Conservation (phyloP, 64 coral and sea anemone species). For the Montipora efflorescens region DNA sequence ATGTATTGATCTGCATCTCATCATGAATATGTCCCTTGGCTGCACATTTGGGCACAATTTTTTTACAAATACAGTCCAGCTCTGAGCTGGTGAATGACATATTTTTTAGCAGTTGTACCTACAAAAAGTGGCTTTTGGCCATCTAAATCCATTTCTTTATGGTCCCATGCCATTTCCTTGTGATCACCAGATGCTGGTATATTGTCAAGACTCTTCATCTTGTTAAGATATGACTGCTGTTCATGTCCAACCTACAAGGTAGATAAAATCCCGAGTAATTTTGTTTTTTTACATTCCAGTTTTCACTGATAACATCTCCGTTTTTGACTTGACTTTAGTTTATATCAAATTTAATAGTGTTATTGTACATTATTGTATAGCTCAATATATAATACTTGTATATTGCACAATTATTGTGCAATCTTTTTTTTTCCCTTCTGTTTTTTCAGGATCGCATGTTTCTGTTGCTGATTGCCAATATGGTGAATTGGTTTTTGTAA, state of each 20-base stretch:
- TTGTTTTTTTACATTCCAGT: background rate
- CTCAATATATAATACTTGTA: too few species aligned
- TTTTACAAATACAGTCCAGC: too few species aligned
- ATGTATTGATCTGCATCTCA: too few species aligned
- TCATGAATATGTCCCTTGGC: too few species aligned
- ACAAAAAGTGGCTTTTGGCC: background rate
- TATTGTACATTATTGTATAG: too few species aligned
- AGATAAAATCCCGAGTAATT: background rate
- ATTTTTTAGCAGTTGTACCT: background rate
- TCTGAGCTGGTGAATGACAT: background rate
- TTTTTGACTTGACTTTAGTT: too few species aligned
- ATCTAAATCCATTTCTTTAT: too few species aligned
- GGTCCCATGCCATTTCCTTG: background rate
- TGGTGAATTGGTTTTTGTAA: constrained; percentile 97
- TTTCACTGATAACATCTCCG: background rate
- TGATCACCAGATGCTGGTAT: constrained; percentile 64
- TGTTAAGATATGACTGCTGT: constrained; percentile 90
- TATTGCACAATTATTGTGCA: background rate
- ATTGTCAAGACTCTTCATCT: constrained; percentile 68
- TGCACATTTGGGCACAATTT: too few species aligned
- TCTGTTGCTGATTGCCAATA: constrained; percentile 89
- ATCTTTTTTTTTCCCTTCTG: background rate
- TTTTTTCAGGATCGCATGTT: constrained; percentile 90
- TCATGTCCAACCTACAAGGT: constrained; percentile 91
- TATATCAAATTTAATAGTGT: too few species aligned